Base-by-base conservation (phyloP, 2,113 vertebrate genomes). In the Galeopterus variegatus region DNA sequence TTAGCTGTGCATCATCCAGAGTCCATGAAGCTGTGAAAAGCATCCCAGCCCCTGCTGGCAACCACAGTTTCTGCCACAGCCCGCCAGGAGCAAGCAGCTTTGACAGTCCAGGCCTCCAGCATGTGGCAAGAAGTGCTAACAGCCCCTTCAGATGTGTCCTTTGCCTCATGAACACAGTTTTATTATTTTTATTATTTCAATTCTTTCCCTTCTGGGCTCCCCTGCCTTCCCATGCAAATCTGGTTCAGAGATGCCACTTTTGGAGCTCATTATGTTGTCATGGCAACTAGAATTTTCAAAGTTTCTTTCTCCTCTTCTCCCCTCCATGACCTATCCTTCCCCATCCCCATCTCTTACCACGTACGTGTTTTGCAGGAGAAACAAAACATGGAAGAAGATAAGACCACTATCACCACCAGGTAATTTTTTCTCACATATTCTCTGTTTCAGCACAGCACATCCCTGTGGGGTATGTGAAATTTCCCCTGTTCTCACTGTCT, bases 281-380 rank as follows among this genome's bases (percentile, higher is more conserved):
- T 97, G 95, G 97, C 94, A 98, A 98, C 98, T n/a, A 72, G 95
- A 93, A 98, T 98, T 96, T 95, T 97, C 96, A 90, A 98, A 98
- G 97, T 97, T 98, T 96, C 79, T 95, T 96, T 96, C 95, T 96
- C 95, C 85, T 94, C 91, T 69, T 96, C 88, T 94, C 96, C 95
- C 85, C 75, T 95, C 77, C 80, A 41, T 52, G 94, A 95, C 96
- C 95, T 90, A 65, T 88, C 79, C 56, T 85, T 80, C 48, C 54
- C 75, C 26, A 36, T 70, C 77, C 69, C 92, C 81, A 36, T 88
- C 60, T 93, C 90, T 87, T 58, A 80, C 50, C 81, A 81, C 26
- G 19, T 60, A 28, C 24, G 80, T 56, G 82, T 93, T 89, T 72
- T 70, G 60, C 91, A 81, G 6, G n/a, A 85, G 86, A 93, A 94